Evolutionary conservation across 2,888 invertebrate species (phyloP), one percentile per base, ranked within the genome.

Genomic region (Stenchaetothrips biformis): DNA sequence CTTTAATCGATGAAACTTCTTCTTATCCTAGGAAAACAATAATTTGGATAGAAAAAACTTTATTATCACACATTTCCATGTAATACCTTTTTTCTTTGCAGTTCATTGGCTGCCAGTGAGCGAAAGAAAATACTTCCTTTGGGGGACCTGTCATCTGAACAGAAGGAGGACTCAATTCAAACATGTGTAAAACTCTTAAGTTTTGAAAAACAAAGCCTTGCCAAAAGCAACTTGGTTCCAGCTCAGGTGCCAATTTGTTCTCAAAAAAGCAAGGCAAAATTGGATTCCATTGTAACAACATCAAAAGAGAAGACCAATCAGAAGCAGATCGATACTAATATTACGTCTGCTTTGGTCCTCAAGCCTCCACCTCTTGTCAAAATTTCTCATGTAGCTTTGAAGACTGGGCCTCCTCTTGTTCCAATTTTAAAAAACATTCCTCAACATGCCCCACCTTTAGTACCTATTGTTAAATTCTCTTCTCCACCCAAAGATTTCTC

Each of bases 71-170:
- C 25, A 21, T 74, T 74, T 74, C 67, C 67, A 74, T 74, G 25
- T 74, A 74, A 74, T 74, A 25, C 9, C 21, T 74, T 74, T 74
- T 74, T 74, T 11, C 67, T 21, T 74, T 74, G 67, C 67, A 74
- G 67, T 74, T n/a, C 67, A 25, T 74, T 74, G 21, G 67, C 67
- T 74, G 25, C 67, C 67, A 25, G 21, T 74, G 67, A 74, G 25
- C 21, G 67, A 74, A 25, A 25, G 25, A 74, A 7, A 74, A 74
- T 25, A 74, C 67, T 74, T 74, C 67, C 67, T 25, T 9, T 74
- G 67, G 25, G 67, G 7, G 25, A 25, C 25, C 25, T 25, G 21
- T 9, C 67, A 25, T 25, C 67, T 74, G 67, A 25, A 25, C 67
- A 74, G 67, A 74, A 21, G 11, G 25, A 74, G 67, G 67, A 74